Evolutionary conservation across 1,140 invertebrate genomes (phyloP).

Genomic region (Pogonus chalceus): DNA sequence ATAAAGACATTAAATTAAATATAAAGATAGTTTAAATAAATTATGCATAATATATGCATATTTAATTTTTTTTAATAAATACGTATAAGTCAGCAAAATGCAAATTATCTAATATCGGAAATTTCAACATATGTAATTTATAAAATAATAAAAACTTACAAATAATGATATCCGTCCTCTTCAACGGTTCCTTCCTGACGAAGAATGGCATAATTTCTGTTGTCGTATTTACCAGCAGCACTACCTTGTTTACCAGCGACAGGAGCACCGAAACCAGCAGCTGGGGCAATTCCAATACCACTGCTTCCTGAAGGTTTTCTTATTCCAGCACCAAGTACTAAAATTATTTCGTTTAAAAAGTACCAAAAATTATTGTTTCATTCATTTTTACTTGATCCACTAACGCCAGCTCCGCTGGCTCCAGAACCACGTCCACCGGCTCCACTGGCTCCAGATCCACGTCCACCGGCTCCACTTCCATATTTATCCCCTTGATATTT

Average conservation of each 20-base stretch:
- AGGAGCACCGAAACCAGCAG: neutral
- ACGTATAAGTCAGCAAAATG: too few relatives aligned
- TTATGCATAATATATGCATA: too few relatives aligned
- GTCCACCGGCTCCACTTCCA: neutral
- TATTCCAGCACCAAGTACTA: neutral
- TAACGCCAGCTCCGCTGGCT: neutral
- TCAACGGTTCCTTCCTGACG: slow-evolving; percentile 45
- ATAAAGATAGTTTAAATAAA: too few relatives aligned
- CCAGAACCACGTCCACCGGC: neutral
- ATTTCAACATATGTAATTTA: too few relatives aligned
- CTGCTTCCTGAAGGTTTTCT: neutral
- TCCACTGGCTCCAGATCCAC: neutral
- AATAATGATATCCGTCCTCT: slow-evolving; percentile 48
- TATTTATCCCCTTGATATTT: neutral
- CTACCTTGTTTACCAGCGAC: neutral
- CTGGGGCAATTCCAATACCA: neutral
- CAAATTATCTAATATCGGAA: too few relatives aligned
- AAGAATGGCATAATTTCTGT: slow-evolving; percentile 46
- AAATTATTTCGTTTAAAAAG: too few relatives aligned
- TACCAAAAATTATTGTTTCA: neutral
- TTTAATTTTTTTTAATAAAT: too few relatives aligned
- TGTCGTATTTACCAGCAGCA: slow-evolving; percentile 32
- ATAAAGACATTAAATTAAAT: too few relatives aligned
- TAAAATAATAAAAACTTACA: slow-evolving; percentile 40
- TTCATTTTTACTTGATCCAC: neutral